A percentile compares a stretch with the other conserved stretches of the same genome.
Conservation (phyloP, 1,140 invertebrate genomes). For the silkworm (Bombyx mori) region ASM3026992v2 NC_085128.1:7276001-7276500, state of each 20-base stretch:
- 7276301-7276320: too few species aligned
- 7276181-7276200: neutral
- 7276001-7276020: conserved; percentile 78
- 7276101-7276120: conserved; percentile 76
- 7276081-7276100: conserved; percentile 84
- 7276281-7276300: conserved; percentile 56
- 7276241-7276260: neutral
- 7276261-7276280: conserved; percentile 48
- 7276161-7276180: conserved; percentile 67
- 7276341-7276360: too few species aligned
- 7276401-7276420: too few species aligned
- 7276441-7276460: too few species aligned
- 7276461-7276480: too few species aligned
- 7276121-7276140: conserved; percentile 76
- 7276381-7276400: too few species aligned
- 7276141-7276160: conserved; percentile 80
- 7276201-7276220: neutral
- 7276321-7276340: too few species aligned
- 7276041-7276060: conserved; percentile 85
- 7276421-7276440: too few species aligned
- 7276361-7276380: too few species aligned
- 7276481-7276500: too few species aligned
- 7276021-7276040: conserved; percentile 80
- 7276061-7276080: conserved; percentile 83
- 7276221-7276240: neutral